phyloP scores from a whole-genome alignment of 2,797 vertebrate species.

The Ceryle rudis region DNA sequence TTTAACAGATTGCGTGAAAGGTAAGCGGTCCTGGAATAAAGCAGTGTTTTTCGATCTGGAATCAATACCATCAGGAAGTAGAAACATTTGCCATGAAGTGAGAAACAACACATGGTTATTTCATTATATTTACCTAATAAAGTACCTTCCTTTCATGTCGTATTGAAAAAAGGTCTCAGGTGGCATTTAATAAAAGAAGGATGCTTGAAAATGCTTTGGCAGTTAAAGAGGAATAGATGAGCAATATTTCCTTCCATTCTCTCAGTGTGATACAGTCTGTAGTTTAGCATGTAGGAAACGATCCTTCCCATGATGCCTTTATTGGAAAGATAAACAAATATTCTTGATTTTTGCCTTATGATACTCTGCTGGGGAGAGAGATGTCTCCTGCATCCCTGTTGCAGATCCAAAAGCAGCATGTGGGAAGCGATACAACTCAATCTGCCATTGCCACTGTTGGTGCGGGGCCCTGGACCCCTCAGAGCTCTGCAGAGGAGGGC shows the following conservation, averaged over 20 bases:
- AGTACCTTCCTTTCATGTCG: conserved; percentile 35
- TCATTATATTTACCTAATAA: conserved; percentile 68
- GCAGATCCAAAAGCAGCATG: not conserved
- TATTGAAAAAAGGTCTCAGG: conserved; percentile 15
- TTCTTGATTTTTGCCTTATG: not conserved
- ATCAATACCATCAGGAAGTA: conserved; percentile 66
- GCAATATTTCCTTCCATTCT: not conserved
- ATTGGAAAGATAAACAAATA: not conserved
- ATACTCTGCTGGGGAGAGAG: not conserved
- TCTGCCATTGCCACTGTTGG: rapidly evolving
- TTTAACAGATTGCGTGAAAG: conserved; percentile 8
- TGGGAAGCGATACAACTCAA: rapidly evolving
- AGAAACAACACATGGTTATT: conserved; percentile 70
- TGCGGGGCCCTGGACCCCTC: not conserved
- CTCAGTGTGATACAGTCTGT: not conserved
- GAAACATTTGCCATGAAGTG: conserved; percentile 54
- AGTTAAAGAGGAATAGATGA: not conserved
- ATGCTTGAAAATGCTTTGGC: conserved; percentile 23
- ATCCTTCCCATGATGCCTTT: not conserved
- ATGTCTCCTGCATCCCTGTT: not conserved
- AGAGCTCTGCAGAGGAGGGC: not conserved
- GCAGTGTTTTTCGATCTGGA: conserved; percentile 51
- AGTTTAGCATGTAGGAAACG: not conserved
- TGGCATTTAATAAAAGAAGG: conserved; percentile 58
- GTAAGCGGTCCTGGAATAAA: not conserved